A percentile compares a stretch with the other conserved stretches of the same genome.
Conservation (phyloP, 2,797 vertebrate species). For the Discoglossus pictus region DNA sequence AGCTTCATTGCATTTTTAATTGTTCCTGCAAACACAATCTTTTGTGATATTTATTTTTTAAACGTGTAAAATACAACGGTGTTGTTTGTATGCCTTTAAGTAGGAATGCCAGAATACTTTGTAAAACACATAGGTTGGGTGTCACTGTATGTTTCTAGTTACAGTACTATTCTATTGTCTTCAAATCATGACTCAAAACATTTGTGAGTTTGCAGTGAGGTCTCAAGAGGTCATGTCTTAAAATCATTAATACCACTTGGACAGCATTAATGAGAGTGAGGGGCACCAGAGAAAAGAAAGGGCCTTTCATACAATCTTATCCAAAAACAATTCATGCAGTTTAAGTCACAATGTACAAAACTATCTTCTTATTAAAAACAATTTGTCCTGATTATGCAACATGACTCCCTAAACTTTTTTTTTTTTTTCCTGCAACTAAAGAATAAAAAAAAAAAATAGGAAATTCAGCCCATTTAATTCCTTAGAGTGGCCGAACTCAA, state of each 20-base stretch:
- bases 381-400: conserved; percentile 43
- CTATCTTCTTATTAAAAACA: conserved; percentile 29
- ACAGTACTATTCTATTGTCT: conserved; percentile 15
- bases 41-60: too few species aligned
- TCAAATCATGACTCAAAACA: conserved; percentile 37
- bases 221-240: conserved; percentile 9
- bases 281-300: conserved; percentile 8
- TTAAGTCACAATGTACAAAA: conserved; percentile 44
- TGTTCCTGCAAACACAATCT: too few species aligned
- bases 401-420: conserved; percentile 16
- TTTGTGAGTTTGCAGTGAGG: conserved; percentile 4
- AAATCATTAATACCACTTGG: conserved; percentile 2
- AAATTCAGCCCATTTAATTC: conserved; percentile 43
- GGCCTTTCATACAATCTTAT: conserved; percentile 39
- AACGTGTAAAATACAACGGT: too few species aligned
- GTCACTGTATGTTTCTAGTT: too few species aligned
- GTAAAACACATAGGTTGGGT: too few species aligned
- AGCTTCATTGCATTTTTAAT: too few species aligned
- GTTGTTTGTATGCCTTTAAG: too few species aligned
- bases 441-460: conserved; percentile 23
- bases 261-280: conserved; percentile 15
- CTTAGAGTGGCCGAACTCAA: conserved; percentile 40
- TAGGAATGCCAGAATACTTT: too few species aligned
- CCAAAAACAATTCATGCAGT: conserved; percentile 26
- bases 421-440: conserved; percentile 12